phyloP scores from a whole-genome alignment of 2,888 invertebrate species.

The Baronia brevicornis region DNA sequence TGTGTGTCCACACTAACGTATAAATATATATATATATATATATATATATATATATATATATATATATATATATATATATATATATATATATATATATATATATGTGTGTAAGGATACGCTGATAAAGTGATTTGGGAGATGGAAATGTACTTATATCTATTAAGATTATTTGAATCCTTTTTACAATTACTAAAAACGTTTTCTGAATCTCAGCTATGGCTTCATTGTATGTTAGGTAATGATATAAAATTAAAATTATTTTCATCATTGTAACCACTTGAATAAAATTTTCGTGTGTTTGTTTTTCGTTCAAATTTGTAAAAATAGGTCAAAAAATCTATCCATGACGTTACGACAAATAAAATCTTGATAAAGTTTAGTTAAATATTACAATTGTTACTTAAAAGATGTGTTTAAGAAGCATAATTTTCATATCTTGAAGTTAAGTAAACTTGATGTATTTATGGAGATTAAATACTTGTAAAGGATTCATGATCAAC shows the following conservation, averaged over 20 bases:
- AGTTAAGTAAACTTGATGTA: no score
- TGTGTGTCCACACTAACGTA: not conserved
- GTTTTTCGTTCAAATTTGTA: no score
- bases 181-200: conserved; percentile 10
- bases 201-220: conserved; percentile 28
- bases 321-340: no score
- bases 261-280: no score
- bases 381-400: no score
- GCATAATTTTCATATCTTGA: no score
- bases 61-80: conserved; percentile 5
- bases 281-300: no score
- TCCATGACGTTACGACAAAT: no score
- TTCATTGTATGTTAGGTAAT: conserved; percentile 17
- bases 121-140: conserved; percentile 27
- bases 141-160: conserved; percentile 29
- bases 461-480: no score
- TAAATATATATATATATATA: conserved; percentile 3
- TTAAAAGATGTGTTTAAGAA: no score
- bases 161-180: conserved; percentile 5
- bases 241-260: conserved; percentile 9
- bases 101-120: conserved; percentile 14
- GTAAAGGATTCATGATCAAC: conserved; percentile 15
- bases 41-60: conserved; percentile 14
- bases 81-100: conserved; percentile 7
- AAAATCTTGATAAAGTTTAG: no score